A percentile compares a stretch with the other conserved stretches of the same genome.
Conservation (phyloP, 2,797 vertebrate genomes). For the Sarcoramphus papa region DNA sequence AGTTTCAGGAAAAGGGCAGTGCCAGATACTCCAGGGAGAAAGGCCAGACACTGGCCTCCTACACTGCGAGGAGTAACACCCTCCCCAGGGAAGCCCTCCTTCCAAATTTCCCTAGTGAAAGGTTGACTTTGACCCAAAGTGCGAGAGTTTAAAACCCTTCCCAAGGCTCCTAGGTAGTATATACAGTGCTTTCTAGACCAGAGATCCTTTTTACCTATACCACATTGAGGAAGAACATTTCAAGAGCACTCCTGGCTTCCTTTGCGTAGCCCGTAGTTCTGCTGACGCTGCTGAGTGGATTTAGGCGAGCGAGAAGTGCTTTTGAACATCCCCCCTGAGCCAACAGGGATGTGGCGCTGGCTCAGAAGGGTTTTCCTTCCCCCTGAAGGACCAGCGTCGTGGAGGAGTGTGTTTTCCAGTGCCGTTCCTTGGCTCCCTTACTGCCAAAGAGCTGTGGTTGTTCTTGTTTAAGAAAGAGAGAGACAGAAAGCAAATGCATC, state of each 20-base stretch:
- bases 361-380: not conserved
- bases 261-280: not conserved
- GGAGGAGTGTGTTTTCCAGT: not conserved
- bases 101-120: not conserved
- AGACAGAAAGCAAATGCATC: not conserved
- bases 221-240: not conserved
- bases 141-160: not conserved
- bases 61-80: rapidly evolving
- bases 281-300: not conserved
- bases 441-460: not conserved
- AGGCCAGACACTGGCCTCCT: no score
- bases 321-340: not conserved
- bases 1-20: not conserved
- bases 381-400: not conserved
- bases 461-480: not conserved
- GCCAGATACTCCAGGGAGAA: not conserved
- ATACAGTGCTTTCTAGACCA: not conserved
- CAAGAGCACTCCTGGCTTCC: not conserved
- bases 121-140: not conserved
- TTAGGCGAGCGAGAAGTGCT: not conserved
- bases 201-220: not conserved
- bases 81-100: not conserved
- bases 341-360: not conserved
- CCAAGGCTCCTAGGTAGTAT: not conserved
- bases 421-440: not conserved